Evolutionary conservation across 2,888 invertebrate species (phyloP).

Genomic region (Fragum fragum): DNA sequence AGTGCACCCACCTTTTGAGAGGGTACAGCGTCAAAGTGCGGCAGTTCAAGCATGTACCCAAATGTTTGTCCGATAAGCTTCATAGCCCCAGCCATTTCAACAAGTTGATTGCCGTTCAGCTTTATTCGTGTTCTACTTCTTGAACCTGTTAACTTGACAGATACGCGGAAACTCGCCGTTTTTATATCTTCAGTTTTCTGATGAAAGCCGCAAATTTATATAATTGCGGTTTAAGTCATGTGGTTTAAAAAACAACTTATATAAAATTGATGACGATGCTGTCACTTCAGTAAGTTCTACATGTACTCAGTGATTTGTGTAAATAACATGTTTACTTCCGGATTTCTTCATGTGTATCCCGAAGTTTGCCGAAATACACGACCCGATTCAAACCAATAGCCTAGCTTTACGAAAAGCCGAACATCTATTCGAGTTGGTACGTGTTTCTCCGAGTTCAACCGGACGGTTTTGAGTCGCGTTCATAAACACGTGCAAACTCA

Average conservation of each 20-base stretch:
- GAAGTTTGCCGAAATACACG: not conserved
- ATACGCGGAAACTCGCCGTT: not conserved
- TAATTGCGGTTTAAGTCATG: not conserved
- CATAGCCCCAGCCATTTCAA: not conserved
- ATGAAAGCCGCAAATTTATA: not conserved
- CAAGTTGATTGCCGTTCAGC: not conserved
- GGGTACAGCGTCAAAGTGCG: slow-evolving; percentile 53
- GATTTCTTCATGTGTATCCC: not conserved
- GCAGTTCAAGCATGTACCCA: slow-evolving; percentile 64
- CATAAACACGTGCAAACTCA: not conserved
- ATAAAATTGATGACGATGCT: not conserved
- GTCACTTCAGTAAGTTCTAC: not conserved
- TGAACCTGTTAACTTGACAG: not conserved
- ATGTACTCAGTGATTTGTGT: not conserved
- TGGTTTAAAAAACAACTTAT: not conserved
- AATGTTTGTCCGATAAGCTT: slow-evolving; percentile 58
- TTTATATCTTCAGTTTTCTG: not conserved
- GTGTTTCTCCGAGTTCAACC: not conserved
- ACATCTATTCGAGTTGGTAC: no score
- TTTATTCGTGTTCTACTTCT: not conserved
- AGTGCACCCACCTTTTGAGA: slow-evolving; percentile 35
- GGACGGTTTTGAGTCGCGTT: not conserved
- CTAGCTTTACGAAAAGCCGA: no score
- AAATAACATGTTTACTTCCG: slow-evolving; percentile 2
- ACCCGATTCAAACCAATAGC: not conserved